These are phyloP conservation scores for Colaptes auratus DNA, from an alignment of 2,113 vertebrate species.

Conservation along the genomic window DNA sequence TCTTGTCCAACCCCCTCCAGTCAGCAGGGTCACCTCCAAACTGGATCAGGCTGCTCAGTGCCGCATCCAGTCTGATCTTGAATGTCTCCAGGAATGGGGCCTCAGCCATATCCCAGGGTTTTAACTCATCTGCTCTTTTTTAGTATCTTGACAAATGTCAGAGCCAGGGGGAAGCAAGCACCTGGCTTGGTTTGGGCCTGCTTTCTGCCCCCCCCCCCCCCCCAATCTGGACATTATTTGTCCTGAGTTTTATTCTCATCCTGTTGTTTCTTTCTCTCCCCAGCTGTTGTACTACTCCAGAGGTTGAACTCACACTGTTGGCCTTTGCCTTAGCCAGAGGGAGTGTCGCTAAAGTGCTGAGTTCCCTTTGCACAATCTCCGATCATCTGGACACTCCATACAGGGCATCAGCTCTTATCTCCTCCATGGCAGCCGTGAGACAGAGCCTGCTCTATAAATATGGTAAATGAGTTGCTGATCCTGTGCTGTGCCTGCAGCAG, in stretches of 20 bases:
- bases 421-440: constrained; percentile 90
- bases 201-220: neutral
- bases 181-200: no score
- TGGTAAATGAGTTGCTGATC: constrained; percentile 72
- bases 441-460: constrained; percentile 92
- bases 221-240: neutral
- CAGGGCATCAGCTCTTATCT: constrained; percentile 86
- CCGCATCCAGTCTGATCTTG: no score
- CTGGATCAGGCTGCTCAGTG: no score
- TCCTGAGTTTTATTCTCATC: neutral
- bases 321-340: constrained; percentile 95
- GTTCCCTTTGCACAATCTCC: constrained; percentile 86
- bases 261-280: neutral
- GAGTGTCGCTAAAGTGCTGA: constrained; percentile 91
- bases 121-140: neutral
- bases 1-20: no score
- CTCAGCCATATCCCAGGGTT: neutral
- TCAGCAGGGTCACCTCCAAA: no score
- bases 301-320: constrained; percentile 91
- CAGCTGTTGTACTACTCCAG: constrained; percentile 90
- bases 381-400: constrained; percentile 86
- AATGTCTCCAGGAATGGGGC: no score
- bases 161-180: neutral
- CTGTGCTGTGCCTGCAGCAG: neutral
- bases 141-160: neutral